A percentile compares a stretch with the other conserved stretches of the same genome.
phyloP scores from a whole-genome alignment of 2,888 invertebrate species.

The Tenthredo amoena region DNA sequence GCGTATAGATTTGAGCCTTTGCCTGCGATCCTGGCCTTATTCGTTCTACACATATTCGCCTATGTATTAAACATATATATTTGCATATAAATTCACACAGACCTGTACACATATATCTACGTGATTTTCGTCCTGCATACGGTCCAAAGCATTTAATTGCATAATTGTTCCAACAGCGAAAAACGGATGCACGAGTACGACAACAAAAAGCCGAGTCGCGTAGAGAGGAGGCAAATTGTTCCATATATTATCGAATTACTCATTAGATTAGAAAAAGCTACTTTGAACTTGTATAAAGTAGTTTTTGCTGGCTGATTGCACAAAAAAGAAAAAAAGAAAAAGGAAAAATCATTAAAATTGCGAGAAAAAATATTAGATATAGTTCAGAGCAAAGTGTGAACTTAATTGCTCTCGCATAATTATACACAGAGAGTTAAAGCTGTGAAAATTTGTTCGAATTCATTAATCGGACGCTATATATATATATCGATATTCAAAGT shows the following conservation, averaged over 20 bases:
- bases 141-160: slow-evolving; percentile 26
- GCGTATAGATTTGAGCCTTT: slow-evolving; percentile 47
- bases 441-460: no score
- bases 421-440: no score
- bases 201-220: neutral
- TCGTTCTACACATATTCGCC: slow-evolving; percentile 14
- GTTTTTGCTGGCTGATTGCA: no score
- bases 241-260: neutral
- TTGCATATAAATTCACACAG: neutral
- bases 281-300: neutral
- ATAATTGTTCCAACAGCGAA: slow-evolving; percentile 1
- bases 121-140: slow-evolving; percentile 3
- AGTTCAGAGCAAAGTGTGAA: no score
- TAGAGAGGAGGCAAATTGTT: neutral
- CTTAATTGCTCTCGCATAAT: no score
- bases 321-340: no score
- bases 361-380: no score
- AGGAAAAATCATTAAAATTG: no score
- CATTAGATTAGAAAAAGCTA: neutral
- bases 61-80: neutral
- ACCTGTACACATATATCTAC: neutral
- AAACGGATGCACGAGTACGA: neutral
- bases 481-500: no score
- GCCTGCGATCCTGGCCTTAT: neutral
- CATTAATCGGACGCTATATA: no score